Evolutionary conservation across 2,888 invertebrate genomes (phyloP).

Genomic region (Mechanitis messenoides): DNA sequence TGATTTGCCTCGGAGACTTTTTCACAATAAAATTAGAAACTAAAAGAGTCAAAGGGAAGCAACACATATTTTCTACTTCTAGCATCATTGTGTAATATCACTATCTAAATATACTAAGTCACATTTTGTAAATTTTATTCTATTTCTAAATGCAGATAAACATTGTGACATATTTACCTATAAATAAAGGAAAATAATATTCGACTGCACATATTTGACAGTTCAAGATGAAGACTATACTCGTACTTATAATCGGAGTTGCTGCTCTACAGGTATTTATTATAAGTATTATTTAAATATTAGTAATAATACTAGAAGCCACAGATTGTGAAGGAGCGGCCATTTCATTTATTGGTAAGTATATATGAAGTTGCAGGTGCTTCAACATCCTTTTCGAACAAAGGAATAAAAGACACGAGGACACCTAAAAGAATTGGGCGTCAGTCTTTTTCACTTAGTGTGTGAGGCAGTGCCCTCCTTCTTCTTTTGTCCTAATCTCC

Average conservation of each 20-base stretch:
- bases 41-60: no score
- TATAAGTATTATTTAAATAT: constrained; percentile 2
- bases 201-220: background rate
- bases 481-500: no score
- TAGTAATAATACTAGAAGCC: no score
- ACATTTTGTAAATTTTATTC: constrained; percentile 5
- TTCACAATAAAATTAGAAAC: no score
- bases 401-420: no score
- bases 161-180: constrained; percentile 15
- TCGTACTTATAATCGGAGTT: constrained; percentile 37
- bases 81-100: constrained; percentile 1
- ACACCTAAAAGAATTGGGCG: no score
- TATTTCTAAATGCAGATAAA: constrained; percentile 16
- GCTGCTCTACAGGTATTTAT: constrained; percentile 41
- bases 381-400: no score
- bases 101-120: background rate
- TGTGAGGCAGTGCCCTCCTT: no score
- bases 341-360: background rate
- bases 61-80: no score
- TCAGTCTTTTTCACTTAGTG: no score
- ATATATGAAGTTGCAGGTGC: no score
- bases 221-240: constrained; percentile 41
- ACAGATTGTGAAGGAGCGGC: background rate
- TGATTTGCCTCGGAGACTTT: no score
- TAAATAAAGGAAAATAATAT: constrained; percentile 13